Evolutionary conservation across 2,113 vertebrate species (phyloP), one percentile per base, ranked within the genome.

Genomic region (Macaca fascicularis): DNA sequence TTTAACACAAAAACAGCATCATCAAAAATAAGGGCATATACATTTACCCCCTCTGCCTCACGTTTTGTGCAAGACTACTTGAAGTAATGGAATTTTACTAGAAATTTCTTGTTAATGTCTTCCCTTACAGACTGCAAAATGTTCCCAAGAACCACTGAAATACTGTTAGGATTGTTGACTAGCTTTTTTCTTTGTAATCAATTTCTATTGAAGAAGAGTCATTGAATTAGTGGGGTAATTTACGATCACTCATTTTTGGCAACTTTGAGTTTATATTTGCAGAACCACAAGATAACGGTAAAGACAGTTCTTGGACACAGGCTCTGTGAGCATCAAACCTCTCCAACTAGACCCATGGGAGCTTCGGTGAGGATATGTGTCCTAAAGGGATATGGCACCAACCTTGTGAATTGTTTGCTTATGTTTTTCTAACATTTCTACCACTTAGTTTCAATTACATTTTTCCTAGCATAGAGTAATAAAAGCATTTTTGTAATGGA

Each of bases 341-440:
- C n/a, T 74, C n/a, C 0, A 5, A 3, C 9, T 3, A 23, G 38
- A 45, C 2, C 1, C 19, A 10, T 1, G 22, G 69, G 48, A 11
- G 25, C 8, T 16, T 3, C 16, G 20, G 16, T 45, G 16, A 45
- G 13, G 5, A 0, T 17, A 22, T 6, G 3, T 27, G 14, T 61
- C 45, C 25, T 35, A 14, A 67, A 17, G 30, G 22, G 27, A 11
- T 45, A 43, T 32, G 75, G 23, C 19, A 72, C 12, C n/a, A 38
- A 20, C 4, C 30, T 70, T 35, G 23, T 11, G 74, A 74, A 1
- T 40, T 0, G 0, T 10, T 38, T 13, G 38, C 72, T 64, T 38
- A 6, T 14, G 35, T 86, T 72, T 59, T 38, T 38, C 70, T 74
- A 55, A 57, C 40, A 75, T 22, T 64, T 89, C 61, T 64, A 30